A percentile compares a stretch with the other conserved stretches of the same genome.
These are phyloP conservation scores for Gymnothorax reevesii DNA, from an alignment of 2,797 vertebrate genomes.

Conservation along the genomic window DNA sequence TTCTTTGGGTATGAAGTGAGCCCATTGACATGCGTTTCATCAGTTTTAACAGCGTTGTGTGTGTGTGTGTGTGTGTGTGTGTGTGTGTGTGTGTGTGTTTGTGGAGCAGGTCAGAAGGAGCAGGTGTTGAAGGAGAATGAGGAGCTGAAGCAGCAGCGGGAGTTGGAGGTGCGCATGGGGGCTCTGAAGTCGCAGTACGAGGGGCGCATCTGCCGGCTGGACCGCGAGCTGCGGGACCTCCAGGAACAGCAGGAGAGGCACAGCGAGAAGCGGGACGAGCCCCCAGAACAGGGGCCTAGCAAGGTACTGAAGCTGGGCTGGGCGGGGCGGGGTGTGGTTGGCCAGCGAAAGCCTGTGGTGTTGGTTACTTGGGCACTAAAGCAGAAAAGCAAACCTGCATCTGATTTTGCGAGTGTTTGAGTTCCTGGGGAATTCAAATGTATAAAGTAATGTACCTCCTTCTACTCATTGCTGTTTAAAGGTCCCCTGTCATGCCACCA, in stretches of 20 bases:
- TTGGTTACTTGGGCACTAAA: background rate
- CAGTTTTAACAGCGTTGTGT: too few species aligned
- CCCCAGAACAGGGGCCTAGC: conserved; percentile 54
- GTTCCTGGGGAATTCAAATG: too few species aligned
- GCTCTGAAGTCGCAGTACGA: conserved; percentile 97
- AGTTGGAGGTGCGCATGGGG: conserved; percentile 89
- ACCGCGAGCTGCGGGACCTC: conserved; percentile 84
- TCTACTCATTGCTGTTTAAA: too few species aligned
- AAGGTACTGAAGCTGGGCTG: conserved; percentile 37
- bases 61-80: too few species aligned
- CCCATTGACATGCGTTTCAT: too few species aligned
- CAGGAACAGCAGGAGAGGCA: conserved; percentile 93
- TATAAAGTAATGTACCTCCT: too few species aligned
- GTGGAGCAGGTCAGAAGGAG: conserved; percentile 65
- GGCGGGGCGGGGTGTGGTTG: background rate
- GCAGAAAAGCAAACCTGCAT: too few species aligned
- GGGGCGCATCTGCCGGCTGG: conserved; percentile 88
- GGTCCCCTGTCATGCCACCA: too few species aligned
- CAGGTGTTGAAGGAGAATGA: conserved; percentile 89
- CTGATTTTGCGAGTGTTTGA: too few species aligned
- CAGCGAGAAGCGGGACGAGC: conserved; percentile 87
- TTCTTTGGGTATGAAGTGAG: too few species aligned
- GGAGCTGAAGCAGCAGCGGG: conserved; percentile 90
- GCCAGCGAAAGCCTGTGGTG: background rate
- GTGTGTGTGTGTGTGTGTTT: too few species aligned